A percentile compares a stretch with the other conserved stretches of the same genome.
These are phyloP conservation scores for Monomorium pharaonis DNA, from an alignment of 1,140 invertebrate species.

Conservation along the genomic window DNA sequence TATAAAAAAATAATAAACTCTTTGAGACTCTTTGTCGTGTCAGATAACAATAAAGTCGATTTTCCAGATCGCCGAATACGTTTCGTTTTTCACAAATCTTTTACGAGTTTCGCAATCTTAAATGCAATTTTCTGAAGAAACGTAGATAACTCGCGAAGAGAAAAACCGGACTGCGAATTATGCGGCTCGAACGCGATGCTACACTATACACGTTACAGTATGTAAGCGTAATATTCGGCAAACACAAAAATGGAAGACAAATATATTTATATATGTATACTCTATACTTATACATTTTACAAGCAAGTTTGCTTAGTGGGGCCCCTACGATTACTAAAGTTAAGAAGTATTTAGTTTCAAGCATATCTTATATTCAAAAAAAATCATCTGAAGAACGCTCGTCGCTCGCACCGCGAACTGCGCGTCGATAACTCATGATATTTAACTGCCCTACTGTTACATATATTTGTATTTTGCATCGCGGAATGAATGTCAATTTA, in stretches of 20 bases:
- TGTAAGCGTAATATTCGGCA: conserved; percentile 30
- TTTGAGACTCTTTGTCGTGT: neutral
- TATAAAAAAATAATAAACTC: conserved; percentile 15
- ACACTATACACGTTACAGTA: neutral
- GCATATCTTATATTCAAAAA: neutral
- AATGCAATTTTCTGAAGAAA: conserved; percentile 27
- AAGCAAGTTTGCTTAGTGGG: conserved; percentile 14
- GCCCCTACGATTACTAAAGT: conserved; percentile 26
- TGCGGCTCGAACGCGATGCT: neutral
- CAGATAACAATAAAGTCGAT: neutral
- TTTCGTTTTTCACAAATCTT: neutral
- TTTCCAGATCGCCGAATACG: neutral
- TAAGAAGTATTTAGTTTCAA: conserved; percentile 38
- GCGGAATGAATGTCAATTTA: conserved; percentile 27
- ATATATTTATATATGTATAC: conserved; percentile 8
- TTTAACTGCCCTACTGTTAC: conserved; percentile 5
- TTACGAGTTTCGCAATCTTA: neutral
- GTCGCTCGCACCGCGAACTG: conserved; percentile 40
- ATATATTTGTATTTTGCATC: neutral
- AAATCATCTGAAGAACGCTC: conserved; percentile 8
- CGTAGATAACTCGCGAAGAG: neutral
- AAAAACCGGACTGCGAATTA: neutral
- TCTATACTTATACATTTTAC: conserved; percentile 29
- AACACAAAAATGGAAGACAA: conserved; percentile 37
- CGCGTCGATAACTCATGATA: neutral